A percentile compares a stretch with the other conserved stretches of the same genome.
phyloP scores from a whole-genome alignment of 2,797 vertebrate species.

The Poecilia velifera region DNA sequence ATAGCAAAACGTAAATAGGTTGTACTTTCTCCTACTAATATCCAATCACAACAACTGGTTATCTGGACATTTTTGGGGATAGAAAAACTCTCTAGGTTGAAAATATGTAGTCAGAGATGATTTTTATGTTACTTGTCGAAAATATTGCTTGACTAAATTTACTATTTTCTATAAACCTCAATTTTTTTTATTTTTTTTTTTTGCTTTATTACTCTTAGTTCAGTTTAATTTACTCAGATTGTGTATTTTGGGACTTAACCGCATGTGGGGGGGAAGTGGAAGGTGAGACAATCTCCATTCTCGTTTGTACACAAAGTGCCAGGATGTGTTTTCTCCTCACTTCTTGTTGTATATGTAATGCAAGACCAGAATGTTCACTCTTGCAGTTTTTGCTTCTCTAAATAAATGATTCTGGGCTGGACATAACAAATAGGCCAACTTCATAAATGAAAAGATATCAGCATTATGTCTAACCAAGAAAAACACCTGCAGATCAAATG shows the following conservation, averaged over 20 bases:
- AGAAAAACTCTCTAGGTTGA: not conserved
- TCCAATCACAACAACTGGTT: not conserved
- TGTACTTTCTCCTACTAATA: not conserved
- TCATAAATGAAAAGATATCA: slow-evolving; percentile 10
- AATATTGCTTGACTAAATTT: not conserved
- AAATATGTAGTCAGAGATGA: not conserved
- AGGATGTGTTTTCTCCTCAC: slow-evolving; percentile 24
- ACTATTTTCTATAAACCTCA: not conserved
- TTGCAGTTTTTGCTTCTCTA: slow-evolving; percentile 27
- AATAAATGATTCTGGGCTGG: slow-evolving; percentile 24
- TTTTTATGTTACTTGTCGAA: not conserved
- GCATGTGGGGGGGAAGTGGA: slow-evolving; percentile 56
- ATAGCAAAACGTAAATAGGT: not conserved
- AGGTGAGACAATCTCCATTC: slow-evolving; percentile 46
- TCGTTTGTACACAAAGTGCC: slow-evolving; percentile 22
- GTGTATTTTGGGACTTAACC: slow-evolving; percentile 15
- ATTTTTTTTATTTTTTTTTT: slow-evolving; percentile 1
- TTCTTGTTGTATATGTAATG: slow-evolving; percentile 36
- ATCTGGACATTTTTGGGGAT: not conserved
- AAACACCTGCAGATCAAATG: not conserved
- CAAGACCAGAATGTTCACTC: slow-evolving; percentile 47
- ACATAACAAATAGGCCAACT: slow-evolving; percentile 16
- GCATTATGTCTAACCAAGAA: slow-evolving; percentile 1
- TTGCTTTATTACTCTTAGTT: slow-evolving; percentile 13
- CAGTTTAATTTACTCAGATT: slow-evolving; percentile 5